A percentile compares a stretch with the other conserved stretches of the same genome.
Conservation (phyloP, 2,797 vertebrate species). For the Ambastaia sidthimunki region DNA sequence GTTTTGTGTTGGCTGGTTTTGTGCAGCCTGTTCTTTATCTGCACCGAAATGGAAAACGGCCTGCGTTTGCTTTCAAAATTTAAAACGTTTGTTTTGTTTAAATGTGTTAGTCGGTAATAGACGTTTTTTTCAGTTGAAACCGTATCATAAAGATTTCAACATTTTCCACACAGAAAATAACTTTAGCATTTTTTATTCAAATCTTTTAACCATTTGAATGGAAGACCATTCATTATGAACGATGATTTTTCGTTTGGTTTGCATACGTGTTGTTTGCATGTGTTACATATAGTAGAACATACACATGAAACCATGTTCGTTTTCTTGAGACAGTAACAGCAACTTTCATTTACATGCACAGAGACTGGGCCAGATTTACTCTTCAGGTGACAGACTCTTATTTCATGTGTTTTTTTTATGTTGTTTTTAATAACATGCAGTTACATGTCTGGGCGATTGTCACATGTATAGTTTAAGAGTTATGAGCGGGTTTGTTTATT, state of each 20-base stretch:
- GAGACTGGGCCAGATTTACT: not conserved
- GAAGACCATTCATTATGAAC: not conserved
- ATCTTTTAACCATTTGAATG: not conserved
- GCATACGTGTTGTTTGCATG: not conserved
- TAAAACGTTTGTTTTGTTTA: too few species aligned
- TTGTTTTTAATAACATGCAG: not conserved
- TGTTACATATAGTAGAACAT: not conserved
- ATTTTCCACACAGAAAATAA: not conserved
- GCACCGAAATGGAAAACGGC: not conserved
- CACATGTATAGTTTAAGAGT: too few species aligned
- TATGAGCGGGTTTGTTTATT: too few species aligned
- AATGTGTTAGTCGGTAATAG: too few species aligned
- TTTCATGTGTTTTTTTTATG: not conserved
- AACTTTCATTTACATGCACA: not conserved
- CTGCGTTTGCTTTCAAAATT: too few species aligned
- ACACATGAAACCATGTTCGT: not conserved
- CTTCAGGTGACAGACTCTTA: slow-evolving; percentile 1
- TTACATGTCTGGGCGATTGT: too few species aligned
- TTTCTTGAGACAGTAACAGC: not conserved
- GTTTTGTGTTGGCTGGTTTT: not conserved
- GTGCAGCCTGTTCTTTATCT: slow-evolving; percentile 13
- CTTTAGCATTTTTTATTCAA: not conserved
- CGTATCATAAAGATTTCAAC: too few species aligned
- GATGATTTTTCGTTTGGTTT: not conserved
- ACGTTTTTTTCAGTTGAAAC: too few species aligned